Conservation (phyloP, 2,797 vertebrate species). For the Danionella dracula region DNA sequence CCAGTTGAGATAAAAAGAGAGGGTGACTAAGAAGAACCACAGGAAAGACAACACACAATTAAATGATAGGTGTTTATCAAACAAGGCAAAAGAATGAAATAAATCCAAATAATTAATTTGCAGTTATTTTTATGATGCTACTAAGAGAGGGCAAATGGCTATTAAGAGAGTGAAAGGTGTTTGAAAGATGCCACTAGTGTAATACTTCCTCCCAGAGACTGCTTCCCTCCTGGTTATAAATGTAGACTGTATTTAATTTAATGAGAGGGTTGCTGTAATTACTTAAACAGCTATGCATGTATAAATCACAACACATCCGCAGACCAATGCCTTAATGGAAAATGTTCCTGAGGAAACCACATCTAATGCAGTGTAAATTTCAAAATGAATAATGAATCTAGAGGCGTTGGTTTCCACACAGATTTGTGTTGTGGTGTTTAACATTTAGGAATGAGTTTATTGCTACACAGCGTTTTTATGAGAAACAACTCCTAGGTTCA, state of each 20-base stretch:
- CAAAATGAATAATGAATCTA: constrained; percentile 10
- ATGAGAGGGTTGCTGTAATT: constrained; percentile 69
- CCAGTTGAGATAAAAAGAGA: neutral
- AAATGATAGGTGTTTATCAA: constrained; percentile 5
- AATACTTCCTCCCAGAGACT: constrained; percentile 41
- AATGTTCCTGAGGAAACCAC: constrained; percentile 43
- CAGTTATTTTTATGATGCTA: neutral
- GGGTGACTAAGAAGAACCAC: neutral
- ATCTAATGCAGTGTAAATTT: constrained; percentile 16
- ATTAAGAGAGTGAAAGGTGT: constrained; percentile 4
- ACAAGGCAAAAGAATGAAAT: neutral
- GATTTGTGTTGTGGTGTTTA: constrained; percentile 1
- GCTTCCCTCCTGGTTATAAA: constrained; percentile 69
- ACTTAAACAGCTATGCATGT: constrained; percentile 54
- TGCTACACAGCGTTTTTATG: neutral
- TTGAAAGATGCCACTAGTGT: neutral
- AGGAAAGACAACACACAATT: neutral
- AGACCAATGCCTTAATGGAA: constrained; percentile 63
- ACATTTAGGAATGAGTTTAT: constrained; percentile 9
- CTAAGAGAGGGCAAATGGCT: constrained; percentile 6
- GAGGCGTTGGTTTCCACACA: neutral
- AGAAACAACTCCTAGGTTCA: constrained; percentile 10
- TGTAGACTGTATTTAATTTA: constrained; percentile 72
- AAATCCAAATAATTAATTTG: constrained; percentile 1
- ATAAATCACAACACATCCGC: constrained; percentile 63